phyloP scores from a whole-genome alignment of 2,888 invertebrate species.

The Brassicogethes aeneus region DNA sequence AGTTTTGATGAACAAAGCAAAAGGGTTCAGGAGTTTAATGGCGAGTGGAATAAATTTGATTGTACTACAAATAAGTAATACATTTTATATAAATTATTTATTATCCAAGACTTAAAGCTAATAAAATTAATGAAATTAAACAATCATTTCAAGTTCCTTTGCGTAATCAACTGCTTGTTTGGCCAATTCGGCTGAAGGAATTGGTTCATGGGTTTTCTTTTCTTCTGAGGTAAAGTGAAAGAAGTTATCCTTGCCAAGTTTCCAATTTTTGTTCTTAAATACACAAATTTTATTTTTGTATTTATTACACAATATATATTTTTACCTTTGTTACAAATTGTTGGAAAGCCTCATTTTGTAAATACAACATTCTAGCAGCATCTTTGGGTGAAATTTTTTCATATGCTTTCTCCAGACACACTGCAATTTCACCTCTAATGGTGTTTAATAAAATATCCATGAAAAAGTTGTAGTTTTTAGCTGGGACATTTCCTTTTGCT shows the following conservation, averaged over 20 bases:
- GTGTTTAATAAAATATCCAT: conserved; percentile 94
- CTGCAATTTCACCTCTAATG: conserved; percentile 91
- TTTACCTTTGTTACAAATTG: conserved; percentile 70
- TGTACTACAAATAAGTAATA: conserved; percentile 36
- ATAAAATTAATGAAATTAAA: conserved; percentile 47
- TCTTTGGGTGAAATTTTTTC: conserved; percentile 79
- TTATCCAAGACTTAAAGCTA: neutral
- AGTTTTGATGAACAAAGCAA: conserved; percentile 64
- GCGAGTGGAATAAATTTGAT: conserved; percentile 62
- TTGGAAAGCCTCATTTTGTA: conserved; percentile 67
- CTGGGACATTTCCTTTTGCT: conserved; percentile 92
- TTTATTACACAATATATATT: neutral
- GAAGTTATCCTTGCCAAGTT: conserved; percentile 63
- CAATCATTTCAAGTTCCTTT: conserved; percentile 97
- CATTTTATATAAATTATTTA: neutral
- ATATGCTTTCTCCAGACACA: conserved; percentile 95
- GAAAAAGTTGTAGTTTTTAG: conserved; percentile 91
- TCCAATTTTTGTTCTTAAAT: conserved; percentile 69
- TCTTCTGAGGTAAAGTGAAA: conserved; percentile 75
- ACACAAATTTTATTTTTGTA: conserved; percentile 4
- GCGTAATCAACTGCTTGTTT: conserved; percentile 95
- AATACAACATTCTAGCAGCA: conserved; percentile 82
- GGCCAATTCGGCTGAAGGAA: conserved; percentile 86
- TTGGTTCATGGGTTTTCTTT: conserved; percentile 63
- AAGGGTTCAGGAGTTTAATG: conserved; percentile 65